A percentile compares a stretch with the other conserved stretches of the same genome.
Evolutionary conservation across 2,113 vertebrate species (phyloP).

Genomic region (Anolis carolinensis): DNA sequence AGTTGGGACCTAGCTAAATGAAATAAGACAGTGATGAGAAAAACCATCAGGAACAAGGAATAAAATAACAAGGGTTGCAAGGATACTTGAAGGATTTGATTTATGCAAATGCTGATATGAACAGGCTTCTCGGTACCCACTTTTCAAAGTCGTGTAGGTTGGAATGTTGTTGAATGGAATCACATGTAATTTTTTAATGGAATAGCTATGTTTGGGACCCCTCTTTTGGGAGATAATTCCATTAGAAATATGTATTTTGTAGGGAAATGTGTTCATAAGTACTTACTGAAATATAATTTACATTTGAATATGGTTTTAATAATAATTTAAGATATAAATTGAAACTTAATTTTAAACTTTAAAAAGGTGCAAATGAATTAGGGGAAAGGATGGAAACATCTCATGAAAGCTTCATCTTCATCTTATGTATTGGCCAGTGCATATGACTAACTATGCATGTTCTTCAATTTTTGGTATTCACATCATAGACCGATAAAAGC

Average conservation of each 20-base stretch:
- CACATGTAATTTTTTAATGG: no score
- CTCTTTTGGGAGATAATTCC: background rate
- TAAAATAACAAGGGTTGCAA: background rate
- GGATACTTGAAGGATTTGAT: background rate
- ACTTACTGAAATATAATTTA: background rate
- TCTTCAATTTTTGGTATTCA: no score
- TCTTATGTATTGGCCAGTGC: no score
- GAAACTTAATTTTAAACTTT: no score
- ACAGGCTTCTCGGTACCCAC: background rate
- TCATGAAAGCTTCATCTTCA: no score
- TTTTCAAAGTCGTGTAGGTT: background rate
- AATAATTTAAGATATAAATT: no score
- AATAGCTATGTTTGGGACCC: background rate
- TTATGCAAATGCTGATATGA: background rate
- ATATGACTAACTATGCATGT: no score
- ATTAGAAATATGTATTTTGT: background rate
- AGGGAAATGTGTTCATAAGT: background rate
- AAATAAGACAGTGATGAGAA: background rate
- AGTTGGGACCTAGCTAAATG: background rate
- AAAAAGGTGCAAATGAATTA: no score
- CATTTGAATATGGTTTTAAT: background rate
- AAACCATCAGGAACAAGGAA: background rate
- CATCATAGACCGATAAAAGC: no score
- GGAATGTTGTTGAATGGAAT: no score
- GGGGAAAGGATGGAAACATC: no score